phyloP scores from a whole-genome alignment of 2,888 invertebrate genomes.

The Spialia ferax region DNA sequence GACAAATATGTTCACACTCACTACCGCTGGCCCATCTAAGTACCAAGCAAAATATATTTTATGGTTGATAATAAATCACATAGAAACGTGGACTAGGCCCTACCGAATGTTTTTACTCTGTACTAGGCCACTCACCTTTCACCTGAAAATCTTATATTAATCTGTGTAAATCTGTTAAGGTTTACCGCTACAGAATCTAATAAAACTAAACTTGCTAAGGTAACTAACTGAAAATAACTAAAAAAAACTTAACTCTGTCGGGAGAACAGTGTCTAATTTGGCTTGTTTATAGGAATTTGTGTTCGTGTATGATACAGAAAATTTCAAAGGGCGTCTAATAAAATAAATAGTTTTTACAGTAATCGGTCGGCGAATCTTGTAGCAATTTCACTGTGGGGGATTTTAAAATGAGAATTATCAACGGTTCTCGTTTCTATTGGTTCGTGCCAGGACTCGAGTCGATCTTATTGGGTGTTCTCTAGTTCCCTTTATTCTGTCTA shows the following conservation, averaged over 20 bases:
- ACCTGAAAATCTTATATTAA: slow-evolving; percentile 59
- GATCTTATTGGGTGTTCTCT: slow-evolving; percentile 19
- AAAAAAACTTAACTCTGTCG: slow-evolving; percentile 55
- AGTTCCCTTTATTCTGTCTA: slow-evolving; percentile 22
- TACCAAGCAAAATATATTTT: slow-evolving; percentile 82
- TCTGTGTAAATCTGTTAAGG: slow-evolving; percentile 40
- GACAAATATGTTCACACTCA: slow-evolving; percentile 99
- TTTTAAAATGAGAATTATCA: slow-evolving; percentile 18
- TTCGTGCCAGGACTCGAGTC: slow-evolving; percentile 36
- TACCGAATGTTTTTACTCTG: slow-evolving; percentile 52
- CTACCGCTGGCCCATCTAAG: slow-evolving; percentile 97
- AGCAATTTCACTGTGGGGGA: slow-evolving; percentile 38
- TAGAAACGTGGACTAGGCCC: slow-evolving; percentile 65
- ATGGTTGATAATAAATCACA: slow-evolving; percentile 65
- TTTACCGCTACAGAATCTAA: slow-evolving; percentile 41
- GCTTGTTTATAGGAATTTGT: slow-evolving; percentile 83
- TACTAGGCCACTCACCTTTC: slow-evolving; percentile 59
- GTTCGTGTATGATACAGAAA: slow-evolving; percentile 66
- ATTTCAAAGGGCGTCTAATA: slow-evolving; percentile 37
- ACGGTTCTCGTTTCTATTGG: slow-evolving; percentile 28
- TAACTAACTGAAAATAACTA: slow-evolving; percentile 43
- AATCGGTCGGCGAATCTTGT: slow-evolving; percentile 41
- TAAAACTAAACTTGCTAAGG: slow-evolving; percentile 34
- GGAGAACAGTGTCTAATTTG: slow-evolving; percentile 60
- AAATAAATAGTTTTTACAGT: slow-evolving; percentile 42